Base-by-base conservation (phyloP, 2,797 vertebrate species). In the Pseudochaenichthys georgianus region DNA sequence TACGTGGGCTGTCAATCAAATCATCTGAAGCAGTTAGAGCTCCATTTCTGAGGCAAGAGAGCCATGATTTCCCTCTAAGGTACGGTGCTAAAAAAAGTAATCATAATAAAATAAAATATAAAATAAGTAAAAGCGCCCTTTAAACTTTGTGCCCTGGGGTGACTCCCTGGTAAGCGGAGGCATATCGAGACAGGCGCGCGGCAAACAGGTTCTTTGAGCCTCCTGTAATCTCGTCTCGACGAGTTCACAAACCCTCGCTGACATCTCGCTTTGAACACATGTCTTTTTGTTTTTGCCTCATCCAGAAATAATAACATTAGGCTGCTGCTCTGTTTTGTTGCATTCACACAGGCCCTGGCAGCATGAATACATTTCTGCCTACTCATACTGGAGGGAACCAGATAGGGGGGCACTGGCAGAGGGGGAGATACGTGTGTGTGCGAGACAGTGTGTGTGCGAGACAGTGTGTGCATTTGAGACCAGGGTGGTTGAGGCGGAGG, bases 331-430 rank as follows among this genome's bases (percentile, higher is more conserved):
- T 13, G 81, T 75, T 84, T 75, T 82, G 73, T 82, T 75, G 4
- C 2, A 45, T n/a, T 51, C 64, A 45, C 64, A 38, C 70, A 71
- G 50, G 59, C 71, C 76, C 72, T 83, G 77, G 73, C 72, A 78
- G 78, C 84, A 60, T 80, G 75, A 89, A 92, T 87, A 82, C 70
- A 90, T 88, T 87, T 85, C 70, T 89, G 85, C 87, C 85, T 86
- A 62, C 76, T 87, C 86, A 58, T 45, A 81, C 64, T 48, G 79
- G 81, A 84, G 86, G 41, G 15, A 80, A 43, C 23, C 0, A 3
- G 38, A 21, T 60, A 45, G 55, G 17, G 43, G 47, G 38, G n/a
- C 28, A 43, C 34, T 21, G 60, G 43, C 48, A 41, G 58, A 47
- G 11, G 51, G n/a, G 11, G 42, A 34, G 31, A 21, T 9, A 15